phyloP scores from a whole-genome alignment of 2,888 invertebrate species.

The Miltochrista miniata region DNA sequence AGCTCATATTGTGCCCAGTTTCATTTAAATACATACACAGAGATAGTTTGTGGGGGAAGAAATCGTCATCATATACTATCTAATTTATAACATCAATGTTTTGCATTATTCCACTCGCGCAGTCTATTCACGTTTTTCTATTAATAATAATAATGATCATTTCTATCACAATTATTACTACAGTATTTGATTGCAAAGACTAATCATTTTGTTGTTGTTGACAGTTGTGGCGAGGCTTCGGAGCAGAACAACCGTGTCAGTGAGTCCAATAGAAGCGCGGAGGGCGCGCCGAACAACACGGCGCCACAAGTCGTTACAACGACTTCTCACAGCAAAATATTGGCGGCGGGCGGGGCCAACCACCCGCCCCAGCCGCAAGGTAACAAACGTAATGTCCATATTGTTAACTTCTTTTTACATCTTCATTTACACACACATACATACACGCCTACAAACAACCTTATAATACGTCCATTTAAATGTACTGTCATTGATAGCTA shows the following conservation, averaged over 20 bases:
- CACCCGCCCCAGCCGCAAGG: constrained; percentile 86
- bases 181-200: neutral
- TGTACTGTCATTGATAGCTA: too few relatives aligned
- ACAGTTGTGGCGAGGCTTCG: constrained; percentile 80
- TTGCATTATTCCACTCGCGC: too few relatives aligned
- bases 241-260: constrained; percentile 53
- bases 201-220: constrained; percentile 8
- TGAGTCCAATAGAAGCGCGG: constrained; percentile 48
- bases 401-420: constrained; percentile 50
- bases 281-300: constrained; percentile 74
- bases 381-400: constrained; percentile 80
- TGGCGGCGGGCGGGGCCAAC: constrained; percentile 90
- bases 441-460: neutral
- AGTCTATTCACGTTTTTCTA: too few relatives aligned
- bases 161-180: too few relatives aligned
- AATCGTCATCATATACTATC: too few relatives aligned
- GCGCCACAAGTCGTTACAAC: constrained; percentile 84
- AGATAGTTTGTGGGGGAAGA: too few relatives aligned
- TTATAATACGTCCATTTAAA: too few relatives aligned
- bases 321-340: constrained; percentile 92
- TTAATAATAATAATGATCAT: too few relatives aligned
- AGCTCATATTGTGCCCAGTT: too few relatives aligned
- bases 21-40: too few relatives aligned
- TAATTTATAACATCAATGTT: too few relatives aligned
- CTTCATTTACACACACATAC: neutral